Percentiles rank a stretch among this genome's conserved stretches.
Evolutionary conservation across 2,113 vertebrate genomes (phyloP).

Genomic region (Psittacus erithacus): DNA sequence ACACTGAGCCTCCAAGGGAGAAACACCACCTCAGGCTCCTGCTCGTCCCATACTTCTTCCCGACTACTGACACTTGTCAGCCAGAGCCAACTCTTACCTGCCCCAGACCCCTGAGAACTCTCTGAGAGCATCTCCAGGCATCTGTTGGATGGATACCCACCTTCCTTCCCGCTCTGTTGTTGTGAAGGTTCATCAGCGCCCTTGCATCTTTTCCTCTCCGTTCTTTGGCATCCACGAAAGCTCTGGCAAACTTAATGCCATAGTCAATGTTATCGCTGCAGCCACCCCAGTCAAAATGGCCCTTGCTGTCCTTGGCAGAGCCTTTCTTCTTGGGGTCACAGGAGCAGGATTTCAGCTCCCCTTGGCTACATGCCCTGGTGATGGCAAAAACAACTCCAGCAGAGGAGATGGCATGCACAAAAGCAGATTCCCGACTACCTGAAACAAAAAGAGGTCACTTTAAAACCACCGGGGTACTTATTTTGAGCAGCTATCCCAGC

Average conservation of each 20-base stretch:
- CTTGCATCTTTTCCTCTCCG: slow-evolving; percentile 88
- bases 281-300: slow-evolving; percentile 93
- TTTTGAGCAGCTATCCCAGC: background rate
- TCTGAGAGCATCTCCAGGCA: background rate
- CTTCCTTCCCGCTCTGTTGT: slow-evolving; percentile 94
- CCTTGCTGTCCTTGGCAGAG: slow-evolving; percentile 83
- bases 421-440: slow-evolving; percentile 95
- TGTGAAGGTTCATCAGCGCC: slow-evolving; percentile 94
- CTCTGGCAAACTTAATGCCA: slow-evolving; percentile 88
- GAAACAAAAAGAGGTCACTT: slow-evolving; percentile 50
- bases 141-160: slow-evolving; percentile 61
- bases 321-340: slow-evolving; percentile 93
- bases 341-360: slow-evolving; percentile 92
- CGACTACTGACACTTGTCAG: background rate
- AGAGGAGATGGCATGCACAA: slow-evolving; percentile 94
- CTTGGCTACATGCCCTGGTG: slow-evolving; percentile 94
- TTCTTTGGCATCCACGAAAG: slow-evolving; percentile 93
- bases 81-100: background rate
- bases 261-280: slow-evolving; percentile 96
- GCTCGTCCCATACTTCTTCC: background rate
- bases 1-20: background rate
- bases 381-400: slow-evolving; percentile 94
- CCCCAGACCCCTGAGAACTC: background rate
- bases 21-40: background rate
- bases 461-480: background rate